Evolutionary conservation across 2,797 vertebrate species (phyloP), one percentile per base, ranked within the genome.

Genomic region (Ctenochaetus hawaiiensis): DNA sequence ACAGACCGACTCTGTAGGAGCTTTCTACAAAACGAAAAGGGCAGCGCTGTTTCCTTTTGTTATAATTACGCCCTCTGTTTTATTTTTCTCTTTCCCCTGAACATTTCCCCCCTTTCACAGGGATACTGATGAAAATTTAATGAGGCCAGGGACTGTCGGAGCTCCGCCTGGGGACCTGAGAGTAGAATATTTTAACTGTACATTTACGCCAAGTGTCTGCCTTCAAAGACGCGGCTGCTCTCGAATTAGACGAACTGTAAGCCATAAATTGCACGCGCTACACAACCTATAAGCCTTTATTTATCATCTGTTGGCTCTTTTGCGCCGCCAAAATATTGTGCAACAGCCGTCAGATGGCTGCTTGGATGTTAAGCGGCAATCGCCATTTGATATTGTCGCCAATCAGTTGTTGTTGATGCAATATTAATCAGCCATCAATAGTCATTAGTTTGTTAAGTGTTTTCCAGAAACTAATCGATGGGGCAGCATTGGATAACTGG

Each of bases 181-280:
- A 95, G 95, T 95, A 95, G 98, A 98, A 99, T 98, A 98, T 98
- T 98, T 98, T 98, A 99, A 98, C 97, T 98, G 97, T 98, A 98
- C 97, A 96, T 97, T 98, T 97, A 97, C 96, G 97, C 96, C 97
- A 95, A 97, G 96, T 95, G 97, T 96, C 97, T 97, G 96, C 95
- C 96, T 97, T 97, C 96, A 97, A 98, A 97, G 96, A 96, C 95
- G 95, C 95, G 95, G 94, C 96, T 96, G 96, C 96, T 96, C 96
- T 96, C 91, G 95, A 97, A 97, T 97, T 96, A 97, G 95, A 95
- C 95, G 91, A 96, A 96, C 94, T 94, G 95, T 91, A 92, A 93
- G 94, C 95, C 95, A 94, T 93, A 96, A 96, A 96, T 87, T 93
- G 95, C 96, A 93, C 89, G 93, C 94, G 89, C 95, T 86, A 84